Evolutionary conservation across 2,797 vertebrate species (phyloP).

Genomic region (Sparus aurata): DNA sequence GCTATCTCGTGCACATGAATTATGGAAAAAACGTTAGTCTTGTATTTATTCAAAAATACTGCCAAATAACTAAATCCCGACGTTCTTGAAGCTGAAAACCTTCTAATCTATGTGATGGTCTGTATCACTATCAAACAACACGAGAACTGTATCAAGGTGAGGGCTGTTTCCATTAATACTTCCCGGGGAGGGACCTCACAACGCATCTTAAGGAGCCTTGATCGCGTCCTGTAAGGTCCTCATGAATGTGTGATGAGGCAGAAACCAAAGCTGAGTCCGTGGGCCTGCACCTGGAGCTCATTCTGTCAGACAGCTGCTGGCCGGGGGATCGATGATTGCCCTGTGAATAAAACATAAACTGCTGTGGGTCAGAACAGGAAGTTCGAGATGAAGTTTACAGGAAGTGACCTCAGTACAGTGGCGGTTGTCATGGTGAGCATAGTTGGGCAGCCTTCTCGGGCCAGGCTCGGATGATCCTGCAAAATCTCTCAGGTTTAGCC

Average conservation of each 20-base stretch:
- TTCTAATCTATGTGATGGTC: neutral
- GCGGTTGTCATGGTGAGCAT: constrained; percentile 45
- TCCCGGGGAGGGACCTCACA: neutral
- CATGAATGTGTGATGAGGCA: constrained; percentile 84
- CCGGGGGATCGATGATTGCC: constrained; percentile 72
- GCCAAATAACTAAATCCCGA: neutral
- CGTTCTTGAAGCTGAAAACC: neutral
- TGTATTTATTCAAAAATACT: constrained; percentile 1
- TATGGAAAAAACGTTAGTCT: constrained; percentile 50
- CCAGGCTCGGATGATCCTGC: constrained; percentile 24
- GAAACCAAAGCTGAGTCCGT: constrained; percentile 75
- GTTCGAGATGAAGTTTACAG: constrained; percentile 47
- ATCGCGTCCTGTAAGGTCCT: constrained; percentile 33
- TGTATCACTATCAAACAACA: neutral
- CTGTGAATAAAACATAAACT: constrained; percentile 84
- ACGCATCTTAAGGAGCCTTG: constrained; percentile 55
- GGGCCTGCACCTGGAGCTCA: constrained; percentile 57
- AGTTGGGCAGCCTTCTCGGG: neutral
- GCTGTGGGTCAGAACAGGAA: constrained; percentile 65
- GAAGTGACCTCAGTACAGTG: constrained; percentile 66
- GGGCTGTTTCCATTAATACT: neutral
- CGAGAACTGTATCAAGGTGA: neutral
- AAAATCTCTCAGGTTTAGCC: constrained; percentile 42
- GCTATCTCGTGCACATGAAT: constrained; percentile 54
- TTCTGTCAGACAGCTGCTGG: constrained; percentile 74